Percentiles rank a stretch among this genome's conserved stretches.
Conservation (phyloP, 2,888 invertebrate genomes). For the Branchinecta sandiegonensis region DNA sequence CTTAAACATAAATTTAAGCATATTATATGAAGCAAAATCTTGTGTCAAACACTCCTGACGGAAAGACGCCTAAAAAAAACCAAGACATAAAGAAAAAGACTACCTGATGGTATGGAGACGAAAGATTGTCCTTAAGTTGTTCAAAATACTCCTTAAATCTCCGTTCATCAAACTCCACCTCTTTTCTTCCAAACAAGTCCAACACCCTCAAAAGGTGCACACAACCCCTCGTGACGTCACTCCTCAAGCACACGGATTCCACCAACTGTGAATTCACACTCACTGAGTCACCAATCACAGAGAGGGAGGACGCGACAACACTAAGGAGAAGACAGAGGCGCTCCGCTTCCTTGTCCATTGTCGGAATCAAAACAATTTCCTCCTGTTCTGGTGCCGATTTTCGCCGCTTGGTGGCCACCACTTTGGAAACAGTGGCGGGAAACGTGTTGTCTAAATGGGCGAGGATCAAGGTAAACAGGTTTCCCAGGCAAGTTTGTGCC, state of each 20-base stretch:
- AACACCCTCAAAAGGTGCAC: not conserved
- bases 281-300: not conserved
- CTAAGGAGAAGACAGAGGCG: not conserved
- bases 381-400: not conserved
- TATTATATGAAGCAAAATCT: not conserved
- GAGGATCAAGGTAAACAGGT: not conserved
- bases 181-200: conserved; percentile 29
- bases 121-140: conserved; percentile 45
- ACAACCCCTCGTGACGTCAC: not conserved
- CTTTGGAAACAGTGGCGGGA: not conserved
- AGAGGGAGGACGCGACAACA: not conserved
- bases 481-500: not conserved
- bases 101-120: conserved; percentile 53
- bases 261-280: not conserved
- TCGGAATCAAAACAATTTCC: not conserved
- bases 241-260: not conserved
- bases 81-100: conserved; percentile 26
- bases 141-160: conserved; percentile 40
- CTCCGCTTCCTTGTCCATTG: not conserved
- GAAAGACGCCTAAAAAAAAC: conserved; percentile 20
- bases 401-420: not conserved
- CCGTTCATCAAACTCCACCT: conserved; percentile 27
- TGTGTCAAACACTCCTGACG: not conserved
- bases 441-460: not conserved
- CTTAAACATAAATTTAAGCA: too few relatives aligned